phyloP scores from a whole-genome alignment of 2,797 vertebrate species.

The Peromyscus eremicus region DNA sequence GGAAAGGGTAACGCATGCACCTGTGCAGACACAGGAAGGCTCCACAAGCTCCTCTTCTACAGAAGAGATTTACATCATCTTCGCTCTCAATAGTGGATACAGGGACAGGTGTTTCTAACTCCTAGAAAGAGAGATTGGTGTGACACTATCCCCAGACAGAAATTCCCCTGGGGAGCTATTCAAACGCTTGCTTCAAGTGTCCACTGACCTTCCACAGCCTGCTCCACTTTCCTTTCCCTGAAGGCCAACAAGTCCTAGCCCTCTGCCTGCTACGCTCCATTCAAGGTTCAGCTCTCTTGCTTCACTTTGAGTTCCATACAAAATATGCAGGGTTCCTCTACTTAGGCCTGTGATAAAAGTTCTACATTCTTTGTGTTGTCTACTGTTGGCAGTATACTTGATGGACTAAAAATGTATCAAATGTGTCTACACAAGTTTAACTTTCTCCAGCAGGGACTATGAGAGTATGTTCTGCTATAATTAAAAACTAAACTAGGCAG shows the following conservation, averaged over 20 bases:
- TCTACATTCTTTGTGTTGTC: not conserved
- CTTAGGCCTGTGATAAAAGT: not conserved
- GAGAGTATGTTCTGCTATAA: not conserved
- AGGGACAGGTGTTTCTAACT: not conserved
- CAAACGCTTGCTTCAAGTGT: not conserved
- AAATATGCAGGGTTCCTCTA: not conserved
- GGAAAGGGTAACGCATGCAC: not conserved
- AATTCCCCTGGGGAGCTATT: not conserved
- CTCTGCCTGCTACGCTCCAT: too few species aligned
- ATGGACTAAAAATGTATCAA: not conserved
- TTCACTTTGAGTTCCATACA: not conserved
- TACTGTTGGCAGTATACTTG: not conserved
- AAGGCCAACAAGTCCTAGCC: not conserved
- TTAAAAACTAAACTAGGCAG: not conserved
- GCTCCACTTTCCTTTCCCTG: not conserved
- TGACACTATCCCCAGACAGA: not conserved
- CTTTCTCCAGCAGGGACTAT: not conserved
- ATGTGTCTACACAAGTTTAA: not conserved
- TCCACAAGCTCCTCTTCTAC: not conserved
- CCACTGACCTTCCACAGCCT: not conserved
- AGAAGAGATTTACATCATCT: not conserved
- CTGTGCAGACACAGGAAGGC: not conserved
- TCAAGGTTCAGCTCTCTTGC: not conserved
- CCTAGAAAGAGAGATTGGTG: not conserved
- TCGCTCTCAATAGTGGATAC: not conserved